Evolutionary conservation across 2,797 vertebrate species (phyloP).

Genomic region (Sparus aurata): DNA sequence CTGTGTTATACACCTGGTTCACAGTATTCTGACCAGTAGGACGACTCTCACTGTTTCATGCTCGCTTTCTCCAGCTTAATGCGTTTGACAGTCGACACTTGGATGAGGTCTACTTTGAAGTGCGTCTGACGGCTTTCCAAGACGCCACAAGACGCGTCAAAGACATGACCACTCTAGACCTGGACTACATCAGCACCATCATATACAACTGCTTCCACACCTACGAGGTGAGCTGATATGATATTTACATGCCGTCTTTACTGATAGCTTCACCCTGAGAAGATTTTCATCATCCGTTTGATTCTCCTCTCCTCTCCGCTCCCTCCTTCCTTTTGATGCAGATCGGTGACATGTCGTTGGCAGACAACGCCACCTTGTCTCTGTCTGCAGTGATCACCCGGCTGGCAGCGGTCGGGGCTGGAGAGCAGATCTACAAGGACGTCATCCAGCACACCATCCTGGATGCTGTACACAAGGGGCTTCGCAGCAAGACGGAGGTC

Average conservation of each 20-base stretch:
- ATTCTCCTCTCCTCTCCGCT: neutral
- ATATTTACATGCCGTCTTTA: fast-evolving
- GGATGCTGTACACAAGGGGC: conserved; percentile 90
- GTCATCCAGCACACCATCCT: conserved; percentile 91
- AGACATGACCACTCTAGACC: conserved; percentile 91
- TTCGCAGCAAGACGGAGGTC: conserved; percentile 95
- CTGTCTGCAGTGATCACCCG: conserved; percentile 89
- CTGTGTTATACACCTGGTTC: neutral
- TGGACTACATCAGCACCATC: conserved; percentile 88
- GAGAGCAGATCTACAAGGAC: conserved; percentile 89
- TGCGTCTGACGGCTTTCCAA: conserved; percentile 93
- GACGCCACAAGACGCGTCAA: conserved; percentile 84
- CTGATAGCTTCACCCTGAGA: fast-evolving
- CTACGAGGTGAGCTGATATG: conserved; percentile 86
- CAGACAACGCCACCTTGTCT: conserved; percentile 93
- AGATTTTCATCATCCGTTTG: neutral
- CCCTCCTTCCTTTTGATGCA: conserved; percentile 54
- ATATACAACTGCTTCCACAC: conserved; percentile 97
- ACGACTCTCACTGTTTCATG: neutral
- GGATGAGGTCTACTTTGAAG: conserved; percentile 94
- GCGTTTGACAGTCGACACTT: conserved; percentile 95
- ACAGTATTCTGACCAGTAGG: neutral
- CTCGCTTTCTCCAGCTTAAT: conserved; percentile 87
- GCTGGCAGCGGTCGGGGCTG: conserved; percentile 82
- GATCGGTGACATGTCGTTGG: conserved; percentile 97